These are phyloP conservation scores for Amphipyra tragopoginis DNA, from an alignment of 2,888 invertebrate species.

Conservation along the genomic window DNA sequence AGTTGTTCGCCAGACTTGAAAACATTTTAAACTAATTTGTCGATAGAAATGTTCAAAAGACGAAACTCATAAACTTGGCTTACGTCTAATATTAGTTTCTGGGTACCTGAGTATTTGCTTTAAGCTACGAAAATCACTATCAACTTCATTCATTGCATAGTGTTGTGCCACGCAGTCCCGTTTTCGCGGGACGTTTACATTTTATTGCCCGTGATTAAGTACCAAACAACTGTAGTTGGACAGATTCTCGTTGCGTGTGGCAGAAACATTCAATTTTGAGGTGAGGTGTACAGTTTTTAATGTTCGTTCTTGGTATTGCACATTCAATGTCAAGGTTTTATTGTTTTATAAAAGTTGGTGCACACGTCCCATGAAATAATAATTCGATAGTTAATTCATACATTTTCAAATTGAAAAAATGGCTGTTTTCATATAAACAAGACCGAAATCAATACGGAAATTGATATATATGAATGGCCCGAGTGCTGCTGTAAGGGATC, in stretches of 20 bases:
- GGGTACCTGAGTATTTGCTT: slow-evolving; percentile 8
- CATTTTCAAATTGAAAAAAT: no score
- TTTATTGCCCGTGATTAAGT: slow-evolving; percentile 16
- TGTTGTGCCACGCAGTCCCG: slow-evolving; percentile 4
- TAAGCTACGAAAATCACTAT: slow-evolving; percentile 7
- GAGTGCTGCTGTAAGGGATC: no score
- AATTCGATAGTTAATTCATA: no score
- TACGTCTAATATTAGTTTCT: slow-evolving; percentile 23
- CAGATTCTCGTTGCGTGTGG: slow-evolving; percentile 25
- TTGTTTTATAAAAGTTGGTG: no score
- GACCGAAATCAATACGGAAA: no score
- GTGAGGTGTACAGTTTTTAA: slow-evolving; percentile 6
- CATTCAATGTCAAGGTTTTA: no score
- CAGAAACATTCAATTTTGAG: slow-evolving; percentile 18
- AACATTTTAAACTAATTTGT: slow-evolving; percentile 36
- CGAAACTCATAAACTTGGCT: slow-evolving; percentile 14
- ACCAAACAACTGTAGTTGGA: slow-evolving; percentile 23
- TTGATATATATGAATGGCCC: no score
- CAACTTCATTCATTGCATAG: slow-evolving; percentile 19
- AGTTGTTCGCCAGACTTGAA: slow-evolving; percentile 15
- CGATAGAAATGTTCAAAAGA: slow-evolving; percentile 22
- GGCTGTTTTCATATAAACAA: no score
- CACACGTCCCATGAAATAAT: no score
- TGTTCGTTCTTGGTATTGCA: no score
- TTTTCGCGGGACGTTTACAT: slow-evolving; percentile 9